Percentiles rank a stretch among this genome's conserved stretches.
Conservation (phyloP, 1,140 invertebrate species). For the Colletes latitarsis region DNA sequence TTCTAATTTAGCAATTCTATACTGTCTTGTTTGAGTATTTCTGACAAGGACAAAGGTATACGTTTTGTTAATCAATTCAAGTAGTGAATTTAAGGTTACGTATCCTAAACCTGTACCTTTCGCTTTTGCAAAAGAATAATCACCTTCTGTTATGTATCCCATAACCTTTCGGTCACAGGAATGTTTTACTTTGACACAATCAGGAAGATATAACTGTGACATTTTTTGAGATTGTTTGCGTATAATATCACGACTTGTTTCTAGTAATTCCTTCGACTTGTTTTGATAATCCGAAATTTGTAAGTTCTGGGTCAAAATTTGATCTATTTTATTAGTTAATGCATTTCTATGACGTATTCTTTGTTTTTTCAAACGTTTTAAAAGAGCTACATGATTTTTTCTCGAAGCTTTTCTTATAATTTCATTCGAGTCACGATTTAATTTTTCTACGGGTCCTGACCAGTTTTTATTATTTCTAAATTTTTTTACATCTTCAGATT, state of each 20-base stretch:
- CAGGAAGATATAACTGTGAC: slow-evolving; percentile 86
- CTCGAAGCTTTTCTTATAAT: slow-evolving; percentile 82
- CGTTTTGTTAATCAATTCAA: slow-evolving; percentile 75
- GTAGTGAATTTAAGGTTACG: slow-evolving; percentile 83
- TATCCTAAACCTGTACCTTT: slow-evolving; percentile 86
- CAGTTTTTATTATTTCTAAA: slow-evolving; percentile 76
- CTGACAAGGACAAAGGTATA: slow-evolving; percentile 78
- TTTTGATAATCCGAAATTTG: slow-evolving; percentile 41
- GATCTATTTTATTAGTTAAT: slow-evolving; percentile 65
- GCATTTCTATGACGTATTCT: slow-evolving; percentile 81
- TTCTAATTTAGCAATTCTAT: slow-evolving; percentile 78
- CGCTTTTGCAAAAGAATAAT: slow-evolving; percentile 86
- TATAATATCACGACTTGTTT: slow-evolving; percentile 68
- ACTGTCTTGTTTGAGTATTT: slow-evolving; percentile 80
- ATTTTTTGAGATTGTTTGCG: slow-evolving; percentile 83
- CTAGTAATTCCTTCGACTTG: slow-evolving; percentile 3
- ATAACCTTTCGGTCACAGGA: slow-evolving; percentile 86
- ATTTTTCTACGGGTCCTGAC: slow-evolving; percentile 81
- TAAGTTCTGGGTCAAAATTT: slow-evolving; percentile 29
- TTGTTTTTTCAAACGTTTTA: slow-evolving; percentile 84
- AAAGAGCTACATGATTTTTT: slow-evolving; percentile 81
- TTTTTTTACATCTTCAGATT: slow-evolving; percentile 80
- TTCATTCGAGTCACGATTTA: slow-evolving; percentile 83
- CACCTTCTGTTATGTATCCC: slow-evolving; percentile 87
- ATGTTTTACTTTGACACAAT: slow-evolving; percentile 82